phyloP scores from a whole-genome alignment of 1,140 invertebrate genomes.

The Thaumatotibia leucotreta region DNA sequence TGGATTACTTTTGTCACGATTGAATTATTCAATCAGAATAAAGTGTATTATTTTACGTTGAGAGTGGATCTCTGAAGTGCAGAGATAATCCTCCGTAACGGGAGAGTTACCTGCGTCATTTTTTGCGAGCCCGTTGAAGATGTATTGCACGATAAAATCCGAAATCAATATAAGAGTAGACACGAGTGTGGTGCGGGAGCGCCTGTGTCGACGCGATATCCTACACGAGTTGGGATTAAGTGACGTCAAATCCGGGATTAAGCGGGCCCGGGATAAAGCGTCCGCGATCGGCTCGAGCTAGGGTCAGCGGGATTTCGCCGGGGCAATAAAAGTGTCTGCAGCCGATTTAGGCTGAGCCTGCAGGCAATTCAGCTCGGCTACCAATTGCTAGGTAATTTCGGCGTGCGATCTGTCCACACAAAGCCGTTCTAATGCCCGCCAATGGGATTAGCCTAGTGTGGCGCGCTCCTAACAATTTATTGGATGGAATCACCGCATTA shows the following conservation, averaged over 20 bases:
- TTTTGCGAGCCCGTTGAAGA: conserved; percentile 36
- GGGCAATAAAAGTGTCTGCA: conserved; percentile 77
- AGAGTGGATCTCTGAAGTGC: neutral
- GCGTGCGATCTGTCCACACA: conserved; percentile 69
- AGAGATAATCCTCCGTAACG: neutral
- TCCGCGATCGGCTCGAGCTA: conserved; percentile 50
- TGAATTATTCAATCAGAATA: conserved; percentile 65
- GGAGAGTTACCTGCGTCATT: neutral
- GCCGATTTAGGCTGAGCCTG: conserved; percentile 71
- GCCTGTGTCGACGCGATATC: conserved; percentile 72
- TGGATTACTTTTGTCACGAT: conserved; percentile 64
- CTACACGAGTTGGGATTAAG: conserved; percentile 76
- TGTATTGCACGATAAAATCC: conserved; percentile 39
- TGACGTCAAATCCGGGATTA: conserved; percentile 75
- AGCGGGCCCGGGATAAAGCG: conserved; percentile 60
- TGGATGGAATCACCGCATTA: conserved; percentile 62
- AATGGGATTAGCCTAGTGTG: conserved; percentile 72
- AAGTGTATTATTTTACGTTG: conserved; percentile 37
- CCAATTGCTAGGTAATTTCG: conserved; percentile 75
- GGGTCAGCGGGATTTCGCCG: conserved; percentile 70
- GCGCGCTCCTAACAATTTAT: conserved; percentile 65
- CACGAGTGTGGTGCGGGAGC: conserved; percentile 44
- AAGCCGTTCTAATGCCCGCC: conserved; percentile 71
- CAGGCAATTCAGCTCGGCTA: conserved; percentile 68
- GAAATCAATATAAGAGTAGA: conserved; percentile 59